Percentiles rank a stretch among this genome's conserved stretches.
Conservation (phyloP, 1,140 invertebrate genomes). For the Bactericera cockerelli region DNA sequence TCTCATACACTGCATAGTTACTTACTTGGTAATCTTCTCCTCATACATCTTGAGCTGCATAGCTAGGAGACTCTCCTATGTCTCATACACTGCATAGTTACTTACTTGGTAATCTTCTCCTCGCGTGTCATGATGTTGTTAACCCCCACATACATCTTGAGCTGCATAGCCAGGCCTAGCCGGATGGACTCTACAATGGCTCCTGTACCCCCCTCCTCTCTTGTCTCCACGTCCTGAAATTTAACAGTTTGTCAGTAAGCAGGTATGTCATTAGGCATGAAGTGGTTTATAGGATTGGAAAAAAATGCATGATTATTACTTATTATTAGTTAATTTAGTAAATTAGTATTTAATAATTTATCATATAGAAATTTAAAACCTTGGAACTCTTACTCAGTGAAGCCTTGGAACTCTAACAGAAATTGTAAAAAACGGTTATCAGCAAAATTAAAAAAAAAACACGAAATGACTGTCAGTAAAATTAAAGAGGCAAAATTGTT, state of each 20-base stretch:
- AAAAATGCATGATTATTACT: too few species aligned
- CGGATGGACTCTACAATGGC: conserved; percentile 68
- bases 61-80: conserved; percentile 62
- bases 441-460: too few species aligned
- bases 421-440: too few species aligned
- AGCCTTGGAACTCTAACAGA: too few species aligned
- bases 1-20: conserved; percentile 45
- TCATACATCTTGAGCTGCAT: conserved; percentile 74
- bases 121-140: conserved; percentile 56
- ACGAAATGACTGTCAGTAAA: too few species aligned
- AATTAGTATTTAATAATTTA: too few species aligned
- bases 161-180: conserved; percentile 68
- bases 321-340: too few species aligned
- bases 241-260: conserved; percentile 9
- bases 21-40: conserved; percentile 53
- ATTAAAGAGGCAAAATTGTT: too few species aligned
- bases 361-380: too few species aligned
- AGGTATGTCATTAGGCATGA: too few species aligned
- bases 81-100: conserved; percentile 41
- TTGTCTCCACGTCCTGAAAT: conserved; percentile 41
- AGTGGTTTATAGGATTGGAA: too few species aligned
- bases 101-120: conserved; percentile 53
- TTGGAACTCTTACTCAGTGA: too few species aligned
- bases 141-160: conserved; percentile 63
- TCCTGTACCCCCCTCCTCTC: conserved; percentile 74